A percentile compares a stretch with the other conserved stretches of the same genome.
These are phyloP conservation scores for Pachyrhynchus sulphureomaculatus DNA, from an alignment of 1,140 invertebrate genomes.

Conservation along the genomic window DNA sequence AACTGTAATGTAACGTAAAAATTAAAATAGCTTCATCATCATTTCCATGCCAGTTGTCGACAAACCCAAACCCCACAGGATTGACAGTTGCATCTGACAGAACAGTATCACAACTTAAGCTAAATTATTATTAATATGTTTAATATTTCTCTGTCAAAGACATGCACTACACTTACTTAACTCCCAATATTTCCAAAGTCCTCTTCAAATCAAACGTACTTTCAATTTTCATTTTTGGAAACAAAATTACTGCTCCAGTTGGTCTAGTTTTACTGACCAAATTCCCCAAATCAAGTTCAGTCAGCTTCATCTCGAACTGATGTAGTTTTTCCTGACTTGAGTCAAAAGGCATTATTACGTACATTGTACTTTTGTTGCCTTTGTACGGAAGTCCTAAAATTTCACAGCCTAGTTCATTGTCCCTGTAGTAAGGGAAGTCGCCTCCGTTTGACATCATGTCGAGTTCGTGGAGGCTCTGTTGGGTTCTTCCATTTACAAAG, in stretches of 20 bases:
- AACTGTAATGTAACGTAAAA: no score
- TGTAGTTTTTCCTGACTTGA: slow-evolving; percentile 53
- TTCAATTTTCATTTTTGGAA: slow-evolving; percentile 70
- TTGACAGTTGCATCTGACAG: no score
- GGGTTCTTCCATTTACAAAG: slow-evolving; percentile 53
- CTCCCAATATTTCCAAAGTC: slow-evolving; percentile 57
- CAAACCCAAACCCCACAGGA: no score
- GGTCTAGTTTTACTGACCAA: slow-evolving; percentile 56
- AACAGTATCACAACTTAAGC: no score
- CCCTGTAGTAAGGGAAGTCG: slow-evolving; percentile 57
- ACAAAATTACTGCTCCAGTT: slow-evolving; percentile 56
- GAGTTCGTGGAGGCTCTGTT: slow-evolving; percentile 54
- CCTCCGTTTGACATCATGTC: slow-evolving; percentile 67
- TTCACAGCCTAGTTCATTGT: slow-evolving; percentile 57
- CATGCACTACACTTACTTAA: slow-evolving; percentile 48
- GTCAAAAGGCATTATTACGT: slow-evolving; percentile 65
- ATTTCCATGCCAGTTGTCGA: no score
- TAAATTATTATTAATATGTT: no score
- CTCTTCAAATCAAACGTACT: slow-evolving; percentile 57
- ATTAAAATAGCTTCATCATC: no score
- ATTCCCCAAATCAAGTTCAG: slow-evolving; percentile 53
- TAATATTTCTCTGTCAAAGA: no score
- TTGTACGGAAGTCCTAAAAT: slow-evolving; percentile 74
- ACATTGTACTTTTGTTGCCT: slow-evolving; percentile 65
- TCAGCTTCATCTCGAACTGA: slow-evolving; percentile 56